Conservation (phyloP, 2,888 invertebrate genomes). For the Caenorhabditis afra region DNA sequence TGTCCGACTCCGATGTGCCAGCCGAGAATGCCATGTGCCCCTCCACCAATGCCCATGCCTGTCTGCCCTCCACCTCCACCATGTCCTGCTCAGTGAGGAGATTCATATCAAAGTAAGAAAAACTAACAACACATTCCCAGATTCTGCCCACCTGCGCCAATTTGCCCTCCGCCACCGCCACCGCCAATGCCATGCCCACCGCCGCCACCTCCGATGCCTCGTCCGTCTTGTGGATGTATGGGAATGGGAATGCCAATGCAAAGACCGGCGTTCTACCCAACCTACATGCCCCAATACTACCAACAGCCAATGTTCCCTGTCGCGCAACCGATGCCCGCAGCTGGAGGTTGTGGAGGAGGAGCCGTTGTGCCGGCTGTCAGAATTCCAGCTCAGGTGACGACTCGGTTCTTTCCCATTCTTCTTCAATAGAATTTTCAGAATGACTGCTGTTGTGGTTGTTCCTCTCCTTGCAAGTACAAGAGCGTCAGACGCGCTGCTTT, state of each 20-base stretch:
- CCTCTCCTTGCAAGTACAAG: slow-evolving; percentile 69
- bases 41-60: slow-evolving; percentile 64
- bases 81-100: slow-evolving; percentile 70
- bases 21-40: slow-evolving; percentile 57
- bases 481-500: slow-evolving; percentile 66
- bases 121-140: slow-evolving; percentile 13
- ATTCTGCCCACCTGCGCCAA: slow-evolving; percentile 71
- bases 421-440: slow-evolving; percentile 60
- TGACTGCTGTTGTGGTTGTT: slow-evolving; percentile 79
- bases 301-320: slow-evolving; percentile 37
- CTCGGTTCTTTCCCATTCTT: slow-evolving; percentile 2
- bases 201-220: slow-evolving; percentile 63
- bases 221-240: slow-evolving; percentile 63
- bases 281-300: slow-evolving; percentile 50
- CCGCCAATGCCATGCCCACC: slow-evolving; percentile 67
- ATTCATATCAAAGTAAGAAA: too few relatives aligned
- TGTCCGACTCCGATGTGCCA: slow-evolving; percentile 53
- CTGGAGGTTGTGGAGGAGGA: slow-evolving; percentile 56
- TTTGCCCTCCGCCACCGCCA: slow-evolving; percentile 71
- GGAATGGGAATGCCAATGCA: slow-evolving; percentile 35
- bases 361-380: slow-evolving; percentile 46
- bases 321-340: slow-evolving; percentile 44
- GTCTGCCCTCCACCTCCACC: slow-evolving; percentile 72
- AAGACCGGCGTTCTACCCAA: slow-evolving; percentile 50
- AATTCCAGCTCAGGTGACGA: slow-evolving; percentile 69